phyloP scores from a whole-genome alignment of 2,797 vertebrate species.

The Miichthys miiuy region DNA sequence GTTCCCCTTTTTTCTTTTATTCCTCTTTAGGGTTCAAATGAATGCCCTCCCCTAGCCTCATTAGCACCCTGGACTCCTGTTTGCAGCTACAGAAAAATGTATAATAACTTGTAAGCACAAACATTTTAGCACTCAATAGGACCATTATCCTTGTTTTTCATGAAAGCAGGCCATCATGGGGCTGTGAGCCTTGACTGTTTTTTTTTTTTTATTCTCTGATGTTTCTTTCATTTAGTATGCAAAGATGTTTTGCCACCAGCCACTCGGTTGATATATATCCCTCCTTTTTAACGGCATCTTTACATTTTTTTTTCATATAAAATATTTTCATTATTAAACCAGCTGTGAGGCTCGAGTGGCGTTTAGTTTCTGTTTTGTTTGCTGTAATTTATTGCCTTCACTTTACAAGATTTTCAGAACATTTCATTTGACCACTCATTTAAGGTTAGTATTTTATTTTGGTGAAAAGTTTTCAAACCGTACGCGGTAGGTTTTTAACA shows the following conservation, averaged over 20 bases:
- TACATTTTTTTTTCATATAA: background rate
- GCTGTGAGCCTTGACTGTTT: slow-evolving; percentile 53
- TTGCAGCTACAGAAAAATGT: slow-evolving; percentile 79
- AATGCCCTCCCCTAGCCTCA: slow-evolving; percentile 80
- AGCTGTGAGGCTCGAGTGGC: background rate
- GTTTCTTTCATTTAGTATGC: slow-evolving; percentile 42
- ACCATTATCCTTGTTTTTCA: slow-evolving; percentile 66
- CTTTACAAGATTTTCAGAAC: slow-evolving; percentile 18
- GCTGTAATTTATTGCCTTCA: slow-evolving; percentile 14
- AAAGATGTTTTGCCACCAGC: slow-evolving; percentile 48
- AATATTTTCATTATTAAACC: slow-evolving; percentile 2
- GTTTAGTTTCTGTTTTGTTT: slow-evolving; percentile 25
- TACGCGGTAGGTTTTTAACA: background rate
- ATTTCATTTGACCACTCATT: slow-evolving; percentile 24
- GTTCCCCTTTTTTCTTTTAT: slow-evolving; percentile 81
- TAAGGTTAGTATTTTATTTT: slow-evolving; percentile 17
- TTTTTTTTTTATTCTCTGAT: slow-evolving; percentile 20
- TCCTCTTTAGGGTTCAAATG: slow-evolving; percentile 81
- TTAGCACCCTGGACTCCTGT: slow-evolving; percentile 80
- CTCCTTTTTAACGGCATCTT: slow-evolving; percentile 8
- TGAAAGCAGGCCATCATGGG: slow-evolving; percentile 56
- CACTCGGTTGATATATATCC: slow-evolving; percentile 23
- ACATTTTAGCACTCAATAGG: slow-evolving; percentile 75
- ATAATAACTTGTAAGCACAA: slow-evolving; percentile 81
- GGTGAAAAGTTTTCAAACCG: slow-evolving; percentile 18